Conservation (phyloP, 2,797 vertebrate genomes). For the Coilia nasus region DNA sequence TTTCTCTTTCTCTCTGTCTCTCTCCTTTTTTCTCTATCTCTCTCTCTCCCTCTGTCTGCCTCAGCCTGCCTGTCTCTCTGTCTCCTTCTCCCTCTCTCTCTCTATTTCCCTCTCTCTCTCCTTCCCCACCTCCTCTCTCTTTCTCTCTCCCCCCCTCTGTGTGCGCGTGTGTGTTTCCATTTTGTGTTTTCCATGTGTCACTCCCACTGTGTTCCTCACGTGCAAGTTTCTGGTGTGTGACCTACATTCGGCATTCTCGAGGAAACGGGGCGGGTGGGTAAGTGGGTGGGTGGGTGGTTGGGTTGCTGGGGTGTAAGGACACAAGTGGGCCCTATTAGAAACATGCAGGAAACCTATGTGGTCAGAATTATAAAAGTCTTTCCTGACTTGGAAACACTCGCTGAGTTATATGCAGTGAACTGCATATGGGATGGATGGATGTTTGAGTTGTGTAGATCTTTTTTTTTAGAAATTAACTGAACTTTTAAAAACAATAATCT, state of each 20-base stretch:
- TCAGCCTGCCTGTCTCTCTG: neutral
- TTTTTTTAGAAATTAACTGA: neutral
- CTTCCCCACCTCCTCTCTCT: neutral
- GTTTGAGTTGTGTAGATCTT: neutral
- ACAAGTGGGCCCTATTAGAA: slow-evolving; percentile 32
- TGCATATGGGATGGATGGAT: neutral
- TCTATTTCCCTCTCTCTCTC: neutral
- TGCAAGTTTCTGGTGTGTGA: slow-evolving; percentile 11
- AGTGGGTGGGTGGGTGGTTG: slow-evolving; percentile 14
- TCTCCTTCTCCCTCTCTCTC: neutral
- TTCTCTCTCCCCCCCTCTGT: neutral
- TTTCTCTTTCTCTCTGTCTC: neutral
- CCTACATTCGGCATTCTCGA: slow-evolving; percentile 21
- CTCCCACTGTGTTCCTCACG: neutral
- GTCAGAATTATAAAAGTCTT: slow-evolving; percentile 15
- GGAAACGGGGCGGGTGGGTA: slow-evolving; percentile 28
- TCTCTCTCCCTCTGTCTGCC: neutral
- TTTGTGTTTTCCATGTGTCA: neutral
- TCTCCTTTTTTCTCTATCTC: neutral
- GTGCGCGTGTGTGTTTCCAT: neutral
- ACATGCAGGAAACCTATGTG: slow-evolving; percentile 2
- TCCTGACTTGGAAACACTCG: slow-evolving; percentile 4
- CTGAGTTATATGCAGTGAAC: neutral
- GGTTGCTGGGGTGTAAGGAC: slow-evolving; percentile 10
- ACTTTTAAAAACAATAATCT: neutral